Evolutionary conservation across 2,888 invertebrate species (phyloP).

Genomic region (Torymus texanus): DNA sequence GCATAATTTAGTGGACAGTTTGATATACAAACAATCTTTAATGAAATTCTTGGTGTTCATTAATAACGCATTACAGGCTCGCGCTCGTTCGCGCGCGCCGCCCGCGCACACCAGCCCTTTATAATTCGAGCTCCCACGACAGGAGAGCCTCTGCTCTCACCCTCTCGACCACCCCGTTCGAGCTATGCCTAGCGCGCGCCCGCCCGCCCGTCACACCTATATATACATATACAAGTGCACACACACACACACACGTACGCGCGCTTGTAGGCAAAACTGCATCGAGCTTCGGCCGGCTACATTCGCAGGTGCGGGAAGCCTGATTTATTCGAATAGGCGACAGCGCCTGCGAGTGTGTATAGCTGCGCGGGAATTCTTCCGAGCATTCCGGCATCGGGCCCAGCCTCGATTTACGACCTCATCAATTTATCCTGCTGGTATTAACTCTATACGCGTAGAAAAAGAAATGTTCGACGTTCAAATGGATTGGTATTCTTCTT

Average conservation of each 20-base stretch:
- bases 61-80: constrained; percentile 80
- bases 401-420: too few relatives aligned
- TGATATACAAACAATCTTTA: constrained; percentile 81
- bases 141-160: neutral
- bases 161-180: neutral
- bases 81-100: constrained; percentile 57
- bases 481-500: too few relatives aligned
- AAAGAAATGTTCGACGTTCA: too few relatives aligned
- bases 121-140: constrained; percentile 55
- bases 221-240: neutral
- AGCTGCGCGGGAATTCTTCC: constrained; percentile 38
- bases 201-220: neutral
- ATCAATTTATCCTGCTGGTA: too few relatives aligned
- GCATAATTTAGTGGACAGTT: constrained; percentile 80
- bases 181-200: neutral
- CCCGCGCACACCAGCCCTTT: constrained; percentile 57
- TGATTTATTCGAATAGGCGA: constrained; percentile 42
- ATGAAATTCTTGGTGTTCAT: constrained; percentile 83
- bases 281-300: constrained; percentile 47
- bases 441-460: too few relatives aligned
- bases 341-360: neutral
- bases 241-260: constrained; percentile 13
- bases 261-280: constrained; percentile 8
- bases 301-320: constrained; percentile 44
- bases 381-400: constrained; percentile 22